These are phyloP conservation scores for Lasius fuliginosus DNA, from an alignment of 2,888 invertebrate genomes.

Conservation along the genomic window DNA sequence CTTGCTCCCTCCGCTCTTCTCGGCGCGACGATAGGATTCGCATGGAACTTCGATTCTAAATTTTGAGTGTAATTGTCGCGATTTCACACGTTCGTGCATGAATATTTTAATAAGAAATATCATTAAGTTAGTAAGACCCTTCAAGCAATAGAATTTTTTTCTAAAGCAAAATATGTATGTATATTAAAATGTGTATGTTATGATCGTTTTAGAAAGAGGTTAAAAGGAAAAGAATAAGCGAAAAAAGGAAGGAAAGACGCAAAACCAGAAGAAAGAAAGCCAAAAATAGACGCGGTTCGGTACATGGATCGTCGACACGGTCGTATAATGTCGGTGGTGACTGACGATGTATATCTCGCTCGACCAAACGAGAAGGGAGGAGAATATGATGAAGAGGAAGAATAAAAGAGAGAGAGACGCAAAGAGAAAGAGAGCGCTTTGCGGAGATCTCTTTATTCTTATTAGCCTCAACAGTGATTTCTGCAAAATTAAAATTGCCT, in stretches of 20 bases:
- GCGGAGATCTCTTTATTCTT: slow-evolving; percentile 84
- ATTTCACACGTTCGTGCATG: neutral
- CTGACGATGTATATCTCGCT: slow-evolving; percentile 80
- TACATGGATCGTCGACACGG: slow-evolving; percentile 77
- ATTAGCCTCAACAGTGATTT: slow-evolving; percentile 85
- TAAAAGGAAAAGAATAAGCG: slow-evolving; percentile 69
- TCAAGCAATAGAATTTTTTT: neutral
- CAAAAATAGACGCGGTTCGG: slow-evolving; percentile 72
- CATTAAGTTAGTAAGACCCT: neutral
- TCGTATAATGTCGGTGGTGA: slow-evolving; percentile 83
- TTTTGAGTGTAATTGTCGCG: slow-evolving; percentile 27
- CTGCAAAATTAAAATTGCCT: slow-evolving; percentile 86
- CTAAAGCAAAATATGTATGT: neutral
- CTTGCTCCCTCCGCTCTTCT: slow-evolving; percentile 49
- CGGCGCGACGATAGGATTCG: slow-evolving; percentile 34
- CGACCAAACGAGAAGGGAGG: slow-evolving; percentile 60
- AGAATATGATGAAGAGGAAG: slow-evolving; percentile 34
- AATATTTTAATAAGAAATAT: neutral
- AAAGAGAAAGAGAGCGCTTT: slow-evolving; percentile 61
- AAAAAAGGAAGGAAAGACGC: slow-evolving; percentile 37
- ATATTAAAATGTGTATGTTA: neutral
- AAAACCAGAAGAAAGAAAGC: slow-evolving; percentile 63
- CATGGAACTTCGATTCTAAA: slow-evolving; percentile 52
- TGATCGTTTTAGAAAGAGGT: slow-evolving; percentile 70
- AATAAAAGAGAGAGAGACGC: slow-evolving; percentile 21